These are phyloP conservation scores for Psococerastis gibbosa DNA, from an alignment of 2,888 invertebrate genomes.

Conservation along the genomic window DNA sequence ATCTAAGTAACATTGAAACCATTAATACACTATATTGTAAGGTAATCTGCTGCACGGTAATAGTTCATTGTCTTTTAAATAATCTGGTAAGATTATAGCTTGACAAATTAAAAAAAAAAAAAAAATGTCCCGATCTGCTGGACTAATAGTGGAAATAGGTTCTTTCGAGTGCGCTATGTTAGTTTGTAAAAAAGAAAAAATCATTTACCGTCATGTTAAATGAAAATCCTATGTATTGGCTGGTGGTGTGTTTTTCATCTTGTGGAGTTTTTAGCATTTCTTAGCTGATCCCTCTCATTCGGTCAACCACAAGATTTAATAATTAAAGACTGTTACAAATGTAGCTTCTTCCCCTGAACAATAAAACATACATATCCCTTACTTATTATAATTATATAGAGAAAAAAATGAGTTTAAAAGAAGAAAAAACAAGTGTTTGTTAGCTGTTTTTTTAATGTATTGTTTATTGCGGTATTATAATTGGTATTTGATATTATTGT, in stretches of 20 bases:
- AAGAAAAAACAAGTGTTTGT: slow-evolving; percentile 16
- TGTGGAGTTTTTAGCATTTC: slow-evolving; percentile 5
- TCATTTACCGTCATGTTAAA: slow-evolving; percentile 14
- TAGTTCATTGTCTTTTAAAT: no score
- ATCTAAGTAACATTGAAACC: no score
- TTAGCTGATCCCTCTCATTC: slow-evolving; percentile 6
- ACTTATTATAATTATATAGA: slow-evolving; percentile 21
- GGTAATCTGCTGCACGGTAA: no score
- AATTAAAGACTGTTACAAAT: slow-evolving; percentile 11
- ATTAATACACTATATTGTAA: no score
- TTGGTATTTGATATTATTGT: slow-evolving; percentile 10
- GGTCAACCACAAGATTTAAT: slow-evolving; percentile 7
- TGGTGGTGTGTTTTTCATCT: slow-evolving; percentile 2
- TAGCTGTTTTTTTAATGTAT: slow-evolving; percentile 16
- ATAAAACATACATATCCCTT: slow-evolving; percentile 21
- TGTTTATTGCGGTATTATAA: slow-evolving; percentile 11
- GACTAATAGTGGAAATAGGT: no score
- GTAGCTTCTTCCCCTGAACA: slow-evolving; percentile 14
- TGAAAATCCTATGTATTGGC: slow-evolving; percentile 10
- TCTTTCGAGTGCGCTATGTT: no score
- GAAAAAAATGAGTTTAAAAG: slow-evolving; percentile 16
- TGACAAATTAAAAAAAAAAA: no score
- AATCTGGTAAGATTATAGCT: no score
- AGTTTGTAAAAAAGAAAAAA: slow-evolving; percentile 16
- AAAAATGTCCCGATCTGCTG: no score